Percentiles rank a stretch among this genome's conserved stretches.
phyloP scores from a whole-genome alignment of 2,797 vertebrate species.

The Leptoclinus maculatus region DNA sequence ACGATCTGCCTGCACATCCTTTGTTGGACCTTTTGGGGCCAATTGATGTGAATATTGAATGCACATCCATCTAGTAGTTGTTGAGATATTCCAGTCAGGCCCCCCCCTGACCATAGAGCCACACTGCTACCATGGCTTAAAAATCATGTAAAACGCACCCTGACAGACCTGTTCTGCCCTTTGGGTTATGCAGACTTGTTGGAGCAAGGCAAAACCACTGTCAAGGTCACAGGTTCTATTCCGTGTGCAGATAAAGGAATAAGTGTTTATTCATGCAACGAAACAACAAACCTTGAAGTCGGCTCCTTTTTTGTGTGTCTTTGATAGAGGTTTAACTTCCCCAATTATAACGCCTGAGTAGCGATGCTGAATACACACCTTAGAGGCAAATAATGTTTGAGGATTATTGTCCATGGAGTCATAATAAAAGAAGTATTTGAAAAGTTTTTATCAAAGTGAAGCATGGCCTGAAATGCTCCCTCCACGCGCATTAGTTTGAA shows the following conservation, averaged over 20 bases:
- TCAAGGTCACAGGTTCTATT: background rate
- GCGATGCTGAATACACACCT: background rate
- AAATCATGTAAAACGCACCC: background rate
- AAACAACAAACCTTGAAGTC: background rate
- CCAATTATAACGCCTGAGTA: background rate
- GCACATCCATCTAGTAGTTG: background rate
- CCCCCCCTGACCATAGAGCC: too few species aligned
- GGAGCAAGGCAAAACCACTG: background rate
- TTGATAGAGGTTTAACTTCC: slow-evolving; percentile 2
- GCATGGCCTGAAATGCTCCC: slow-evolving; percentile 17
- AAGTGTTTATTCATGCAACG: background rate
- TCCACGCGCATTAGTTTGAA: background rate
- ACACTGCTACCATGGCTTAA: background rate
- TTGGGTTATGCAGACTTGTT: background rate
- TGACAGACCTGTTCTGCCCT: background rate
- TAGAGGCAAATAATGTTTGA: slow-evolving; percentile 4
- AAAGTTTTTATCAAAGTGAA: slow-evolving; percentile 14
- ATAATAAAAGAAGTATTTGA: slow-evolving; percentile 3
- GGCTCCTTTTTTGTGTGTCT: background rate
- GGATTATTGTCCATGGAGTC: slow-evolving; percentile 15
- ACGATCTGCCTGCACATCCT: too few species aligned
- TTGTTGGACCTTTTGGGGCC: background rate
- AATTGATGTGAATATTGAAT: background rate
- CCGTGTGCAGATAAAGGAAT: background rate
- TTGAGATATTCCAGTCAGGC: too few species aligned